Evolutionary conservation across 2,888 invertebrate species (phyloP).

Genomic region (Dilophus febrilis): DNA sequence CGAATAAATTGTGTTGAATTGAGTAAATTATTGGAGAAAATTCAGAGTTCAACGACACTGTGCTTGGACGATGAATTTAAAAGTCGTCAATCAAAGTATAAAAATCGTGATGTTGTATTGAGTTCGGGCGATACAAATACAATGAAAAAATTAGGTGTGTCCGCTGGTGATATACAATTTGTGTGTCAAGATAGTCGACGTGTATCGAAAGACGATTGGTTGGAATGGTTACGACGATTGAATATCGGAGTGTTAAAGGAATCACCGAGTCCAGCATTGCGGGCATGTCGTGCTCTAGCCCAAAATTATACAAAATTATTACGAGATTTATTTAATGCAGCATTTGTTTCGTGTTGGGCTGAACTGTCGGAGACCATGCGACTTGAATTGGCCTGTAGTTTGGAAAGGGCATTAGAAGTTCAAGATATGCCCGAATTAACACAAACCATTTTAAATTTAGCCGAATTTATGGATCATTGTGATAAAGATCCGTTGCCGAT

Average conservation of each 20-base stretch:
- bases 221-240: constrained; percentile 86
- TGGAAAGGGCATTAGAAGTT: constrained; percentile 79
- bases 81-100: constrained; percentile 44
- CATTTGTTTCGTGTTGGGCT: constrained; percentile 98
- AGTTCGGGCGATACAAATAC: constrained; percentile 51
- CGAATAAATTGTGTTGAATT: constrained; percentile 62
- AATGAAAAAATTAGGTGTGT: constrained; percentile 67
- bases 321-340: constrained; percentile 92
- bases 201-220: constrained; percentile 96
- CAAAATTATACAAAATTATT: constrained; percentile 92
- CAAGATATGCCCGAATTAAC: constrained; percentile 92
- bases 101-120: constrained; percentile 51
- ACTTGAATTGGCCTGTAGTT: constrained; percentile 64
- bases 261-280: constrained; percentile 85
- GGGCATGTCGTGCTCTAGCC: constrained; percentile 81
- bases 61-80: constrained; percentile 60
- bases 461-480: constrained; percentile 99
- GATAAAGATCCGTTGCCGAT: constrained; percentile 90
- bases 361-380: constrained; percentile 71
- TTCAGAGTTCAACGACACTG: constrained; percentile 54
- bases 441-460: constrained; percentile 89
- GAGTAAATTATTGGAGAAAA: constrained; percentile 56
- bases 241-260: constrained; percentile 88
- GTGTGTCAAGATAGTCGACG: constrained; percentile 85
- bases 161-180: constrained; percentile 65